Evolutionary conservation across 2,797 vertebrate genomes (phyloP).

Genomic region (Nothura maculosa): DNA sequence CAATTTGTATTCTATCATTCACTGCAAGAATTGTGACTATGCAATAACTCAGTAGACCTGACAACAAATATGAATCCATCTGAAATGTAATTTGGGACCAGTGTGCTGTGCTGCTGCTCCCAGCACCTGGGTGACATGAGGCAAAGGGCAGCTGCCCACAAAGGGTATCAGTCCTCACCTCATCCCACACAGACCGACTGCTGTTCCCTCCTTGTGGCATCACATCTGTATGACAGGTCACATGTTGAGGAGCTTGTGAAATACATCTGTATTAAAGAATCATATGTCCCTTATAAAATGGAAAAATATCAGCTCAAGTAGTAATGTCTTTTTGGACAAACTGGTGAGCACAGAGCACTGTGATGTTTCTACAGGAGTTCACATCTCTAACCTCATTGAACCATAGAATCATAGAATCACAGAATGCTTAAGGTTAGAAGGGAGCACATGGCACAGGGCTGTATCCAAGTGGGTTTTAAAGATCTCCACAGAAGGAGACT

Average conservation of each 20-base stretch:
- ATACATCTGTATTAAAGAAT: background rate
- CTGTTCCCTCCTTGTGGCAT: background rate
- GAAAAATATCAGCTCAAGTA: background rate
- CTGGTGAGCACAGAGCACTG: background rate
- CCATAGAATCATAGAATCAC: too few relatives aligned
- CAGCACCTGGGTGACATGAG: background rate
- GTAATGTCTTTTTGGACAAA: background rate
- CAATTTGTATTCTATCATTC: background rate
- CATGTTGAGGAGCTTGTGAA: background rate
- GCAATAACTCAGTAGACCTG: background rate
- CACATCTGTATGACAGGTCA: background rate
- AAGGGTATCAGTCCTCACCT: background rate
- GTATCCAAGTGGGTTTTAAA: too few relatives aligned
- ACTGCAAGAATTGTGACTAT: background rate
- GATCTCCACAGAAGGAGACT: too few relatives aligned
- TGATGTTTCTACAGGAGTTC: background rate
- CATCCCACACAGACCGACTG: background rate
- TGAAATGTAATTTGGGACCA: background rate
- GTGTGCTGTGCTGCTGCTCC: background rate
- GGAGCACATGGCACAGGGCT: too few relatives aligned
- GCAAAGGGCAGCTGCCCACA: background rate
- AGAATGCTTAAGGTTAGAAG: too few relatives aligned
- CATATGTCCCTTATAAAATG: background rate
- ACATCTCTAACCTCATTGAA: constrained; percentile 16
- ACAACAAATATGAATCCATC: background rate